Evolutionary conservation across 2,113 vertebrate genomes (phyloP).

Genomic region (Podarcis muralis): DNA sequence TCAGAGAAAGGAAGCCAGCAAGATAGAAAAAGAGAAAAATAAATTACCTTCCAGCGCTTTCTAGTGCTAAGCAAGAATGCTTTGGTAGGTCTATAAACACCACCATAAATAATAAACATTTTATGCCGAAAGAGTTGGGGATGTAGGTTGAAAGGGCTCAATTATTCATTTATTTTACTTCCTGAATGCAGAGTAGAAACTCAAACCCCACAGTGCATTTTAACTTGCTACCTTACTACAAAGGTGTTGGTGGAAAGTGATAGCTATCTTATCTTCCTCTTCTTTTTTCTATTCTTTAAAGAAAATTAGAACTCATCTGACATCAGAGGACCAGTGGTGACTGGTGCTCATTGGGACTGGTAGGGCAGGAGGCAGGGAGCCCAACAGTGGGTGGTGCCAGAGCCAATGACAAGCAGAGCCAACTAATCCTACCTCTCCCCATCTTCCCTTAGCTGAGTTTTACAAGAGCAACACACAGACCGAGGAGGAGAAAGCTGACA

Average conservation of each 20-base stretch:
- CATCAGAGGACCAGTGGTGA: not conserved
- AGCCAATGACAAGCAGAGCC: too few species aligned
- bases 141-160: conserved; percentile 21
- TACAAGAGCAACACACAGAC: too few species aligned
- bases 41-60: not conserved
- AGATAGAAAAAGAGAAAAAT: conserved; percentile 12
- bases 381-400: too few species aligned
- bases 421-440: too few species aligned
- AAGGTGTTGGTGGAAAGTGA: not conserved
- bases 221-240: not conserved
- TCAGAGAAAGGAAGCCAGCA: not conserved
- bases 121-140: not conserved
- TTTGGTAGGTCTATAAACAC: conserved; percentile 17
- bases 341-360: too few species aligned
- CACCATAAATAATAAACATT: conserved; percentile 19
- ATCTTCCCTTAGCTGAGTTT: too few species aligned
- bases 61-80: not conserved
- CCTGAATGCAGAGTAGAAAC: not conserved
- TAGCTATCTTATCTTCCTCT: not conserved
- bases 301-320: not conserved
- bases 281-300: not conserved
- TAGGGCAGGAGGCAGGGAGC: too few species aligned
- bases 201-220: not conserved
- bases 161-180: conserved; percentile 15
- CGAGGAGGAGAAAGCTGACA: too few species aligned